phyloP scores from a whole-genome alignment of 2,797 vertebrate genomes.

The Gorsachius magnificus region DNA sequence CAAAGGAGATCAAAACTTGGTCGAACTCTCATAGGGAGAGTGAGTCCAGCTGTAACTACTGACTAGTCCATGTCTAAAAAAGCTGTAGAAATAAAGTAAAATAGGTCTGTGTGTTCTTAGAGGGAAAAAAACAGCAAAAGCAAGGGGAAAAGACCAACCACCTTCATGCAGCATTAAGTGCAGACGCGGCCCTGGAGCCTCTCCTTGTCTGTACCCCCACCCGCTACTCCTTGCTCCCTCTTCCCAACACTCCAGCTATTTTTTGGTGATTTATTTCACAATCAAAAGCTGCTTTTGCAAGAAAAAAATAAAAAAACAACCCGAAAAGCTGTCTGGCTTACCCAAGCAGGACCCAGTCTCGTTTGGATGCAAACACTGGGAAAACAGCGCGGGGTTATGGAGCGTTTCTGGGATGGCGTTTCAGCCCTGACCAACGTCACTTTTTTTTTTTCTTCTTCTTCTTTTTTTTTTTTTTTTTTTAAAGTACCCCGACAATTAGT shows the following conservation, averaged over 20 bases:
- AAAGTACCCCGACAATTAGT: constrained; percentile 29
- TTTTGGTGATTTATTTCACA: constrained; percentile 6
- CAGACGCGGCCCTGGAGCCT: neutral
- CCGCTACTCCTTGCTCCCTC: neutral
- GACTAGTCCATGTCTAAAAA: neutral
- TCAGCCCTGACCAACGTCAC: neutral
- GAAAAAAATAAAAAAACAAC: neutral
- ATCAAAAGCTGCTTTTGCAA: neutral
- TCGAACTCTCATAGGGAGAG: neutral
- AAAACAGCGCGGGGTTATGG: neutral
- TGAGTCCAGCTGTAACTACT: constrained; percentile 9
- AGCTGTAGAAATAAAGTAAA: neutral
- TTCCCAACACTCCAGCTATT: neutral
- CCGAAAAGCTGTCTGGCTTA: neutral
- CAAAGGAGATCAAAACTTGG: constrained; percentile 16
- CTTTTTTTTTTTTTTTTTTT: neutral
- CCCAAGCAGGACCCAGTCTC: neutral
- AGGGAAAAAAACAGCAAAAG: neutral
- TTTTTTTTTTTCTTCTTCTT: neutral
- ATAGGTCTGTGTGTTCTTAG: neutral
- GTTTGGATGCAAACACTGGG: neutral
- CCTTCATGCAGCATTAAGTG: neutral
- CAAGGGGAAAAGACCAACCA: neutral
- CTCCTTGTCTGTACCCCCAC: neutral
- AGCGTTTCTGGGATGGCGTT: neutral